A percentile compares a stretch with the other conserved stretches of the same genome.
Evolutionary conservation across 2,113 vertebrate genomes (phyloP).

Genomic region (Dunckerocampus dactyliophorus): DNA sequence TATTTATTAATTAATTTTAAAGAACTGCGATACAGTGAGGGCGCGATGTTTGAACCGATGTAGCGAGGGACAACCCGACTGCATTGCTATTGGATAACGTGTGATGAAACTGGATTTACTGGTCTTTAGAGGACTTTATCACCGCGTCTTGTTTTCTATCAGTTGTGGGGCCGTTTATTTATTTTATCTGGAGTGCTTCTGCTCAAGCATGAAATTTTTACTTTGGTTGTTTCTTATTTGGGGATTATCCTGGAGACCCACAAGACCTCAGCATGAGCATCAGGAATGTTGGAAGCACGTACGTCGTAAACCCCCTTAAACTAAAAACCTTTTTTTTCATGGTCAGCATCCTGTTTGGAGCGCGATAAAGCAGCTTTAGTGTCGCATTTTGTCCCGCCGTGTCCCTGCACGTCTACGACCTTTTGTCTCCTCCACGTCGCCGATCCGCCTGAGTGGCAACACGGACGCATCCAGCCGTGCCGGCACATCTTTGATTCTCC

Average conservation of each 20-base stretch:
- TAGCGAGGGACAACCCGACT: too few relatives aligned
- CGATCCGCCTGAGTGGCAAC: constrained; percentile 9
- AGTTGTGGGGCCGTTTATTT: constrained; percentile 23
- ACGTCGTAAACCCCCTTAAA: constrained; percentile 17
- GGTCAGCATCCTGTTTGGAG: constrained; percentile 8
- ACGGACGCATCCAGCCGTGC: constrained; percentile 15
- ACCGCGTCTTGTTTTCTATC: constrained; percentile 21
- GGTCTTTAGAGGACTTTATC: too few relatives aligned
- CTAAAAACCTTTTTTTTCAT: constrained; percentile 8
- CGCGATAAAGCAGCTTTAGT: constrained; percentile 13
- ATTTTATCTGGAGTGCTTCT: constrained; percentile 24
- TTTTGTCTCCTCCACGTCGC: constrained; percentile 21
- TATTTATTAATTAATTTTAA: too few relatives aligned
- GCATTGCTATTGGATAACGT: too few relatives aligned
- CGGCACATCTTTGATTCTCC: constrained; percentile 25
- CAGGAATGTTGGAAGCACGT: constrained; percentile 19
- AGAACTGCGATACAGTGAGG: too few relatives aligned
- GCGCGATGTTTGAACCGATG: too few relatives aligned
- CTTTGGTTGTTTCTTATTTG: constrained; percentile 45
- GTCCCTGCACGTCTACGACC: constrained; percentile 9
- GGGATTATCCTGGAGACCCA: constrained; percentile 47
- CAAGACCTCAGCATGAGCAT: constrained; percentile 23
- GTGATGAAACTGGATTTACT: too few relatives aligned
- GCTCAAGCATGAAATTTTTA: constrained; percentile 26
- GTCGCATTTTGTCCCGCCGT: neutral